Percentiles rank a stretch among this genome's conserved stretches.
Conservation (phyloP, 2,888 invertebrate species). For the Branchellion lobata region DNA sequence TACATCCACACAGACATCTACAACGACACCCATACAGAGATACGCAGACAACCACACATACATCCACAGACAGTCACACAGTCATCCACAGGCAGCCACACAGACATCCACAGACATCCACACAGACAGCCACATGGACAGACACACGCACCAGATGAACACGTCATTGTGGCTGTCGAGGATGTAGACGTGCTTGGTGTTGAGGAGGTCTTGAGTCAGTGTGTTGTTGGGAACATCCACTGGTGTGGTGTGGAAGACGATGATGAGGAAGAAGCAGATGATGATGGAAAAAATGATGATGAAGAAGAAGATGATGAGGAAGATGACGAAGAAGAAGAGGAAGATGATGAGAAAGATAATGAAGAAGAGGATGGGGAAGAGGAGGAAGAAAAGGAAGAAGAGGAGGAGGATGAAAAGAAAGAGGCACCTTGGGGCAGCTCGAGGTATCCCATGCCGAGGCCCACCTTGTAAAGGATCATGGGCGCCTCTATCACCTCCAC, state of each 20-base stretch:
- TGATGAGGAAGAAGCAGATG: neutral
- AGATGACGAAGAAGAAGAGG: neutral
- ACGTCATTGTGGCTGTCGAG: constrained; percentile 90
- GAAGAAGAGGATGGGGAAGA: neutral
- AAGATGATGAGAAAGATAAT: neutral
- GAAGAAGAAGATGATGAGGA: neutral
- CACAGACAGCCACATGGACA: neutral
- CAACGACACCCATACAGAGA: no score
- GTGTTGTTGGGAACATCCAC: constrained; percentile 62
- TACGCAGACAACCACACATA: no score
- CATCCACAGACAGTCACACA: no score
- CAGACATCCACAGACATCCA: no score
- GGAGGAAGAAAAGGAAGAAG: neutral
- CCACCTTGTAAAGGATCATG: constrained; percentile 86
- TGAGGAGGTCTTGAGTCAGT: constrained; percentile 75
- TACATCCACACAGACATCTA: no score
- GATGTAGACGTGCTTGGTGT: constrained; percentile 90
- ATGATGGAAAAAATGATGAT: neutral
- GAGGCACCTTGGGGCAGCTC: constrained; percentile 82
- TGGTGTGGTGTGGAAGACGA: constrained; percentile 47
- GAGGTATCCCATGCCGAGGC: constrained; percentile 95
- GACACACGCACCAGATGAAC: constrained; percentile 78
- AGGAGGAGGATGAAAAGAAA: neutral
- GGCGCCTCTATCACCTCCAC: constrained; percentile 57
- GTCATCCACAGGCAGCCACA: neutral